Base-by-base conservation (phyloP, 2,888 invertebrate genomes). In the Yponomeuta evonymella region DNA sequence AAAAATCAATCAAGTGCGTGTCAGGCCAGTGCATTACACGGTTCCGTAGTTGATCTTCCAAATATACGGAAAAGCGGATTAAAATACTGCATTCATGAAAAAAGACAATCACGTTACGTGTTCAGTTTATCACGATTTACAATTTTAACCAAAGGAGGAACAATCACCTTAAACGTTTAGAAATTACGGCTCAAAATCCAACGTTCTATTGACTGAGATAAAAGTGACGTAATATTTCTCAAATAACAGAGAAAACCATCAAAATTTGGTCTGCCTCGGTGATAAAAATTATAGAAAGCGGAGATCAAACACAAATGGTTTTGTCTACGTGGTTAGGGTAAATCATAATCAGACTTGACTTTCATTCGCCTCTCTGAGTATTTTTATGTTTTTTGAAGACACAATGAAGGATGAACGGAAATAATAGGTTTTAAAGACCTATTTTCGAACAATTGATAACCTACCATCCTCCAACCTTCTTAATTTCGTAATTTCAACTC, bases 261-360 rank as follows among this genome's bases (percentile, higher is more conserved):
- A 1, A 4, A 15, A 58, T 15, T 12, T 58, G 51, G 51, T 58
- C 51, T 4, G 4, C 5, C 51, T 58, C 51, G 12, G 4, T 15
- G 4, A 11, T 12, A 11, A 29, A 23, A 64, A 29, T 64, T 3
- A 2, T 2, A 11, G 64, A 64, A 64, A 8, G 5, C 43, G 43
- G 43, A 67, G 67, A 36, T 67, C 67, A 67, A 67, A 15, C 12
- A 15, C 12, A 0, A 36, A 10, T 67, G 67, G 67, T 48, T 48
- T 36, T 67, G 2, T n/a, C 67, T 43, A 67, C 67, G 67, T 67
- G 67, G 12, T n/a, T 36, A n/a, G 67, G 43, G n/a, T 67, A 67
- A 67, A 67, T 67, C 67, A 67, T 23, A 23, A 67, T 67, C 48
- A 48, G 64, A 43, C n/a, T n/a, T 9, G 67, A 67, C 67, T 36